A percentile compares a stretch with the other conserved stretches of the same genome.
Evolutionary conservation across 1,140 invertebrate species (phyloP).

Genomic region (Nebria ingens): DNA sequence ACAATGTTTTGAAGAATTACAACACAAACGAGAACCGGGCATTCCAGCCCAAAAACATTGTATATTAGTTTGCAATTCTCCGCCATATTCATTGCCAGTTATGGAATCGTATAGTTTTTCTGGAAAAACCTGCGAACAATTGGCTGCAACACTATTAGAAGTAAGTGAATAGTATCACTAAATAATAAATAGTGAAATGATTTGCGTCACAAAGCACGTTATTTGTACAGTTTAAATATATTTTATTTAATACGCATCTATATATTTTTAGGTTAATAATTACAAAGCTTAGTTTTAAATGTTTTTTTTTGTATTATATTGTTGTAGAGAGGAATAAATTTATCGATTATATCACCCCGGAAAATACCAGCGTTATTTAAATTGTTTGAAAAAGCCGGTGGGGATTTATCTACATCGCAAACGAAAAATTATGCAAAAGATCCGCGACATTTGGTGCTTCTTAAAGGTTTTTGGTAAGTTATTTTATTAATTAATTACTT

Average conservation of each 20-base stretch:
- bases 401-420: constrained; percentile 64
- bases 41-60: constrained; percentile 59
- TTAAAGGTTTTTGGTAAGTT: constrained; percentile 56
- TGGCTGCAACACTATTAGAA: constrained; percentile 61
- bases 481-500: background rate
- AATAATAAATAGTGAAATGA: no score
- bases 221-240: constrained; percentile 2
- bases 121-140: constrained; percentile 62
- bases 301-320: constrained; percentile 21
- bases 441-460: constrained; percentile 67
- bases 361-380: constrained; percentile 73
- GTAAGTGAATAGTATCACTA: constrained; percentile 39
- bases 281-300: background rate
- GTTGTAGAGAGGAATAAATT: constrained; percentile 64
- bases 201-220: no score
- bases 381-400: constrained; percentile 74
- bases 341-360: constrained; percentile 80
- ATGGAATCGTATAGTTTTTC: constrained; percentile 64
- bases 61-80: constrained; percentile 86
- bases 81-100: constrained; percentile 77
- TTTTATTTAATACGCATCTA: no score
- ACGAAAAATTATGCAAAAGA: constrained; percentile 89
- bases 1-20: constrained; percentile 79
- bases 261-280: background rate
- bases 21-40: constrained; percentile 50